Evolutionary conservation across 2,797 vertebrate species (phyloP).

Genomic region (Dendrocincla tyrannina): DNA sequence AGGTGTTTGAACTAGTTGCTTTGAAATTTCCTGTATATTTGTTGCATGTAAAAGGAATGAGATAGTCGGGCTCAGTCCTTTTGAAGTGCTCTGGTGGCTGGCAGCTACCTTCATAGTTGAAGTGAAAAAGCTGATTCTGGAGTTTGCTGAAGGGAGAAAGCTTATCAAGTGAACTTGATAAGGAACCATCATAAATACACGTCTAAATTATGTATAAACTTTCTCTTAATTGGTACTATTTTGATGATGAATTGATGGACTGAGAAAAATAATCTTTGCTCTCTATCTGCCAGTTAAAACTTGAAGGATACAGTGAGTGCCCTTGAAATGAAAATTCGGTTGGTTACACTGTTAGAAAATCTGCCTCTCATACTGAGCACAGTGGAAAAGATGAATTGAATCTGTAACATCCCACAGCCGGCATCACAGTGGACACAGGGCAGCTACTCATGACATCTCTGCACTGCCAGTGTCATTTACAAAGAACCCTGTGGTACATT

Average conservation of each 20-base stretch:
- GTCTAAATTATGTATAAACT: background rate
- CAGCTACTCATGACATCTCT: background rate
- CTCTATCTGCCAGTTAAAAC: background rate
- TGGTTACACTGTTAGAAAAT: background rate
- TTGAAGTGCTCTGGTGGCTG: slow-evolving; percentile 28
- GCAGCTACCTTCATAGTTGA: background rate
- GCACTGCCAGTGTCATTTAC: background rate
- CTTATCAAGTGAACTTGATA: background rate
- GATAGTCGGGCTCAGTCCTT: background rate
- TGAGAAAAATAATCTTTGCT: background rate
- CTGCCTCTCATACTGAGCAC: background rate
- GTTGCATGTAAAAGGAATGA: background rate
- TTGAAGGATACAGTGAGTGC: background rate
- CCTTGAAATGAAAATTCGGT: slow-evolving; percentile 41
- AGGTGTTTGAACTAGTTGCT: slow-evolving; percentile 14
- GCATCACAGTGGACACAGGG: accelerated
- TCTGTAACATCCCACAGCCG: background rate
- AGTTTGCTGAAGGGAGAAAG: background rate
- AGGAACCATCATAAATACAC: background rate
- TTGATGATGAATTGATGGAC: background rate
- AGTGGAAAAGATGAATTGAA: background rate
- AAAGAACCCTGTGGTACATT: background rate
- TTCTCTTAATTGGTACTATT: background rate
- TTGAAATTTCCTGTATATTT: slow-evolving; percentile 14
- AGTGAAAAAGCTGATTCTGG: background rate